A percentile compares a stretch with the other conserved stretches of the same genome.
These are phyloP conservation scores for Acanthosepion esculentum DNA, from an alignment of 2,888 invertebrate genomes.

Conservation along the genomic window DNA sequence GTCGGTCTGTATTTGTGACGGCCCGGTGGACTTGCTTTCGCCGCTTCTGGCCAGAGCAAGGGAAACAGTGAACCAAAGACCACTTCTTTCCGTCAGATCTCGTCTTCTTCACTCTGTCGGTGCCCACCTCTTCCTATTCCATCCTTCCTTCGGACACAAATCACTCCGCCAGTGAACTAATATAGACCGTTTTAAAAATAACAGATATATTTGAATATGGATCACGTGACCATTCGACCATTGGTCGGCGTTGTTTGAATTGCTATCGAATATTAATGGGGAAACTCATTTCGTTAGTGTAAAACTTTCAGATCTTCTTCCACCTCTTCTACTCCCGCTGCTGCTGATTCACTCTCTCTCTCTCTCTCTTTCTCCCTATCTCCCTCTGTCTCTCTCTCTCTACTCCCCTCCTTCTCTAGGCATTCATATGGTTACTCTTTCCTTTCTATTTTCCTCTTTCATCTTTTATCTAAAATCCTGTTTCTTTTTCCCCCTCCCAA, in stretches of 20 bases:
- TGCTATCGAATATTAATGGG: neutral
- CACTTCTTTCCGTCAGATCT: neutral
- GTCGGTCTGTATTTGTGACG: conserved; percentile 33
- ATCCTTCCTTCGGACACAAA: neutral
- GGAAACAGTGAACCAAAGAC: neutral
- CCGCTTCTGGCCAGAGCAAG: neutral
- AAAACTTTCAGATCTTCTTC: neutral
- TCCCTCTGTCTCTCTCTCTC: too few species aligned
- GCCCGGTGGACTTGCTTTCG: neutral
- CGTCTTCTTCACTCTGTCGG: neutral
- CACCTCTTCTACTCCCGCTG: neutral
- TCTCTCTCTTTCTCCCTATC: too few species aligned
- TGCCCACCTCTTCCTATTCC: neutral
- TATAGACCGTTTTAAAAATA: conserved; percentile 33
- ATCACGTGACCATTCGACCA: neutral
- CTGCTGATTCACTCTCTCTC: neutral
- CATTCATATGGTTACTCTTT: neutral
- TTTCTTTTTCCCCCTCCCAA: neutral
- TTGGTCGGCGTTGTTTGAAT: neutral
- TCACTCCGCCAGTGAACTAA: neutral
- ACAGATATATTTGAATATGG: neutral
- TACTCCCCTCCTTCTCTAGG: neutral
- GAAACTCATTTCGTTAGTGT: neutral
- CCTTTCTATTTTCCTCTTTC: neutral
- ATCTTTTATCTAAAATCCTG: neutral